Percentiles rank a stretch among this genome's conserved stretches.
Conservation (phyloP, 1,140 invertebrate genomes). For the Ctenoplectra terminalis region DNA sequence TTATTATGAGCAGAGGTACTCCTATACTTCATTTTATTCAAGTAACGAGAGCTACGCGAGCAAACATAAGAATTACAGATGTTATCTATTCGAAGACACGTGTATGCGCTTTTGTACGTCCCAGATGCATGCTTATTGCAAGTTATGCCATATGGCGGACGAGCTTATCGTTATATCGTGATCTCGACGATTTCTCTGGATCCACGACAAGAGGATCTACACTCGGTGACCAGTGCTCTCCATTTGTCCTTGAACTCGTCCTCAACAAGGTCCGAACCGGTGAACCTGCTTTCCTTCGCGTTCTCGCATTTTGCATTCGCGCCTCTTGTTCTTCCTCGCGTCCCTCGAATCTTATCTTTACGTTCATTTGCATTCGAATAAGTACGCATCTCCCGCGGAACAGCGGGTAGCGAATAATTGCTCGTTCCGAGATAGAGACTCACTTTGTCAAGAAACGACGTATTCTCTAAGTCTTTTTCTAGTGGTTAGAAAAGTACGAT, state of each 20-base stretch:
- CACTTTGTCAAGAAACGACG: not conserved
- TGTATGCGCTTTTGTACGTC: conserved; percentile 21
- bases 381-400: not conserved
- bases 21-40: too few relatives aligned
- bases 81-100: conserved; percentile 25
- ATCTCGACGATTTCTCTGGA: conserved; percentile 54
- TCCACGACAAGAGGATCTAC: conserved; percentile 33
- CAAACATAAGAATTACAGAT: not conserved
- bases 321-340: conserved; percentile 27
- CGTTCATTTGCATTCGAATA: conserved; percentile 51
- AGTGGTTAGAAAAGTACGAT: too few relatives aligned
- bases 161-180: conserved; percentile 33
- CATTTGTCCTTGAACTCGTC: conserved; percentile 69
- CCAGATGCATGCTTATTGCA: conserved; percentile 12
- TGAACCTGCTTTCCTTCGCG: conserved; percentile 52
- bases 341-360: conserved; percentile 36
- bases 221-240: conserved; percentile 18
- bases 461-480: not conserved
- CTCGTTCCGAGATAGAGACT: not conserved
- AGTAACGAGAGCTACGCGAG: not conserved
- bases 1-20: too few relatives aligned
- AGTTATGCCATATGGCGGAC: conserved; percentile 36
- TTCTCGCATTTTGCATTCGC: conserved; percentile 15
- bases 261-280: conserved; percentile 55
- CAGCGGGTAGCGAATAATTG: conserved; percentile 34